Evolutionary conservation across 2,113 vertebrate genomes (phyloP).

Genomic region (Rhabdornis inornatus): DNA sequence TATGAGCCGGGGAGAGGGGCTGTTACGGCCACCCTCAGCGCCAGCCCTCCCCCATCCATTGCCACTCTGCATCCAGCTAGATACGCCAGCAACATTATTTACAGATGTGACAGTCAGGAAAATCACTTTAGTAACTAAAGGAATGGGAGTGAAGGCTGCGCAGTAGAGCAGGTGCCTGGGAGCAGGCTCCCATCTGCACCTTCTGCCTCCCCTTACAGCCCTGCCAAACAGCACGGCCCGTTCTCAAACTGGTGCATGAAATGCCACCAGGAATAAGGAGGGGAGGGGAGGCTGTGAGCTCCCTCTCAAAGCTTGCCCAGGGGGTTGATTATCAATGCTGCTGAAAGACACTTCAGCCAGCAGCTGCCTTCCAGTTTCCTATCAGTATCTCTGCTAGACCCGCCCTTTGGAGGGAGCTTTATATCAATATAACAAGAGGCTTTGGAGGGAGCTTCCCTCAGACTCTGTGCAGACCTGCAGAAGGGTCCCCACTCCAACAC

Average conservation of each 20-base stretch:
- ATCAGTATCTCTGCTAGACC: not conserved
- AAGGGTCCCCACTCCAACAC: not conserved
- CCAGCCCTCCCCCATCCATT: slow-evolving; percentile 47
- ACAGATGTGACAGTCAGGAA: slow-evolving; percentile 68
- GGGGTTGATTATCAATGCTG: not conserved
- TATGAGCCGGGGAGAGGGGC: slow-evolving; percentile 74
- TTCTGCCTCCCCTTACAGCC: not conserved
- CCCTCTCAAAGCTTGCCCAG: not conserved
- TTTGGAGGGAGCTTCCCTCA: not conserved
- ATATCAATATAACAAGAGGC: not conserved
- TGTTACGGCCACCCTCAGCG: slow-evolving; percentile 19
- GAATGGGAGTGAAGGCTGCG: slow-evolving; percentile 39
- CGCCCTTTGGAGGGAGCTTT: not conserved
- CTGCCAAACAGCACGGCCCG: rapidly evolving
- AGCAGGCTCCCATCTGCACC: not conserved
- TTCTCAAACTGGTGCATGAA: not conserved
- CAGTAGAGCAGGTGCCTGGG: not conserved
- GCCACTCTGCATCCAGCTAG: slow-evolving; percentile 63
- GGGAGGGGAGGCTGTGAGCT: not conserved
- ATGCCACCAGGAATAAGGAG: not conserved
- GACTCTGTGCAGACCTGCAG: not conserved
- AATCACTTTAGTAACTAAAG: slow-evolving; percentile 67
- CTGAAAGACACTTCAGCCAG: not conserved
- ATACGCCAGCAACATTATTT: slow-evolving; percentile 68
- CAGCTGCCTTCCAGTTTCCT: not conserved